Base-by-base conservation (phyloP, 53 echinoderm and acorn worm genomes). In the Patiria pectinifera region DNA sequence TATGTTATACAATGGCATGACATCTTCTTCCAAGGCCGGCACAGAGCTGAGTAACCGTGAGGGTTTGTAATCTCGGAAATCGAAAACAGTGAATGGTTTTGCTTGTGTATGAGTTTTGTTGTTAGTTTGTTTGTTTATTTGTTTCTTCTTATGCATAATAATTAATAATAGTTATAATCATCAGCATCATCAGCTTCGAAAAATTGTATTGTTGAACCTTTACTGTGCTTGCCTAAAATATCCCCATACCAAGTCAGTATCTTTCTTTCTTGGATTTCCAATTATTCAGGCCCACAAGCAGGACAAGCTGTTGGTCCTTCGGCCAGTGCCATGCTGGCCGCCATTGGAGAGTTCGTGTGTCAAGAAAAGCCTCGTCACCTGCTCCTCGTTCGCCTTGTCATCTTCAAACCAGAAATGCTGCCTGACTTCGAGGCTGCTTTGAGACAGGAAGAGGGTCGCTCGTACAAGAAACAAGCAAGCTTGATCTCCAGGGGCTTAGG, bases 341-440 rank as follows among this genome's bases (percentile, higher is more conserved):
- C 92, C 24, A 92, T 94, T n/a, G 92, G 88, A 0, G 78, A 87
- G 47, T 94, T 94, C 84, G 82, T 84, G 10, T 77, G 25, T 21
- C 62, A 53, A 58, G 19, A 89, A 23, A 92, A 92, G 66, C 92
- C 92, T 21, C 75, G 44, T 16, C 45, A 44, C 15, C 62, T 94
- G 18, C 76, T 26, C 5, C 35, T 83, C 5, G 83, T 94, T 22
- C 87, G 78, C 9, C 63, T 94, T 4, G 59, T 89, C 60, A 89
- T 94, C 66, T 94, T 69, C 82, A 70, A 92, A 59, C 43, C 0
- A 62, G 58, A 83, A 46, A 92, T 94, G 94, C 71, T 92, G 19
- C 9, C 85, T 45, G 89, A 23, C 15, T 94, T 89, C 83, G 72
- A 89, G 46, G 69, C 74, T 48, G 79, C 89, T 6, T 72, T 94